Percentiles rank a stretch among this genome's conserved stretches.
Conservation (phyloP, 2,888 invertebrate genomes). For the Colostygia pectinataria region DNA sequence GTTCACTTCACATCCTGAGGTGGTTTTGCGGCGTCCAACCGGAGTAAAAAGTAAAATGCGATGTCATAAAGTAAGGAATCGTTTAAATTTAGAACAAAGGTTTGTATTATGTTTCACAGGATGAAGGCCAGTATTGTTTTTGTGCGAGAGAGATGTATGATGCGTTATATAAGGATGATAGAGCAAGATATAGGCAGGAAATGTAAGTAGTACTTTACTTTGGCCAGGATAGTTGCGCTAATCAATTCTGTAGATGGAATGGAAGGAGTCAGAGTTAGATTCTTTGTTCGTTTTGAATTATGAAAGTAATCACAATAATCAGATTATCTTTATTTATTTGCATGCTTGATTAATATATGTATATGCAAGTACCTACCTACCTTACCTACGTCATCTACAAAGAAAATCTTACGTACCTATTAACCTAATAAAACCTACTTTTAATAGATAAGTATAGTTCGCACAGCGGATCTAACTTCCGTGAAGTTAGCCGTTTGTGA, state of each 20-base stretch:
- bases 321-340: too few relatives aligned
- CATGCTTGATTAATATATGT: too few relatives aligned
- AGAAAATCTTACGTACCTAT: too few relatives aligned
- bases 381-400: too few relatives aligned
- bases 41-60: slow-evolving; percentile 11
- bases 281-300: too few relatives aligned
- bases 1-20: not conserved
- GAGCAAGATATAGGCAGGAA: slow-evolving; percentile 19
- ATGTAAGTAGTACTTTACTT: not conserved
- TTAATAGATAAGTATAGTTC: too few relatives aligned
- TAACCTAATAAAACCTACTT: too few relatives aligned
- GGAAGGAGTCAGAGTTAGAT: not conserved
- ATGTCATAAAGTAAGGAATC: slow-evolving; percentile 10
- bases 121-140: slow-evolving; percentile 27
- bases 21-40: not conserved
- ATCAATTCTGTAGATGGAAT: slow-evolving; percentile 6
- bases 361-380: too few relatives aligned
- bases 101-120: slow-evolving; percentile 13
- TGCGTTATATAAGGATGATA: slow-evolving; percentile 1
- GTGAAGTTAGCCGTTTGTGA: too few relatives aligned
- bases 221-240: not conserved
- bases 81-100: slow-evolving; percentile 32
- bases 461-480: too few relatives aligned
- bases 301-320: too few relatives aligned
- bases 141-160: slow-evolving; percentile 17